Conservation (phyloP, 2,113 vertebrate species). For the Aptenodytes patagonicus region DNA sequence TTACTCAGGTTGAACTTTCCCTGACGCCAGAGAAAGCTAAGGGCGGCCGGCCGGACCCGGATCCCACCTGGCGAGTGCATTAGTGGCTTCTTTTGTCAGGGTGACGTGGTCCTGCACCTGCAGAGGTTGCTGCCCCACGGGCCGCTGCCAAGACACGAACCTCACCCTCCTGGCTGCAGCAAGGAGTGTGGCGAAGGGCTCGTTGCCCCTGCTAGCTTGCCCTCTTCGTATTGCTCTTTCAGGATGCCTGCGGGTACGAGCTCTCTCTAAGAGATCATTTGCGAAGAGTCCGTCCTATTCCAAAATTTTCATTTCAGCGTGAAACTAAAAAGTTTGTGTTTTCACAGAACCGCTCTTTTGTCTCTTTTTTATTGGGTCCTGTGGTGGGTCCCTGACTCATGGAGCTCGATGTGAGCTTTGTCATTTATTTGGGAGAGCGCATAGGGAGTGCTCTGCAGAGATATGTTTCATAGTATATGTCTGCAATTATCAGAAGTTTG, state of each 20-base stretch:
- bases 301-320: neutral
- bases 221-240: neutral
- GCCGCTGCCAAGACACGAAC: neutral
- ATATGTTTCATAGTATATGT: neutral
- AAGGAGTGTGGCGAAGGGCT: neutral
- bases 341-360: neutral
- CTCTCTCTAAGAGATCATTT: neutral
- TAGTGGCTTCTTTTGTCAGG: neutral
- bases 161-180: neutral
- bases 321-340: neutral
- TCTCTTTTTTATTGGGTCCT: neutral
- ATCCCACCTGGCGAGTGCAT: neutral
- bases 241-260: neutral
- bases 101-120: neutral
- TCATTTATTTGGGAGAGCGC: neutral
- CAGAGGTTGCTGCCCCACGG: neutral
- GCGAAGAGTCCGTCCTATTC: neutral
- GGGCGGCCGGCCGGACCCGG: rapidly evolving
- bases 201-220: neutral
- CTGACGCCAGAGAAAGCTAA: neutral
- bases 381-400: neutral
- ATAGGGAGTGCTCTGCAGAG: neutral
- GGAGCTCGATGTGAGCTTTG: neutral
- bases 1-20: neutral
- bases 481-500: neutral